phyloP scores from a whole-genome alignment of 2,113 vertebrate species.

The Sturnira hondurensis region DNA sequence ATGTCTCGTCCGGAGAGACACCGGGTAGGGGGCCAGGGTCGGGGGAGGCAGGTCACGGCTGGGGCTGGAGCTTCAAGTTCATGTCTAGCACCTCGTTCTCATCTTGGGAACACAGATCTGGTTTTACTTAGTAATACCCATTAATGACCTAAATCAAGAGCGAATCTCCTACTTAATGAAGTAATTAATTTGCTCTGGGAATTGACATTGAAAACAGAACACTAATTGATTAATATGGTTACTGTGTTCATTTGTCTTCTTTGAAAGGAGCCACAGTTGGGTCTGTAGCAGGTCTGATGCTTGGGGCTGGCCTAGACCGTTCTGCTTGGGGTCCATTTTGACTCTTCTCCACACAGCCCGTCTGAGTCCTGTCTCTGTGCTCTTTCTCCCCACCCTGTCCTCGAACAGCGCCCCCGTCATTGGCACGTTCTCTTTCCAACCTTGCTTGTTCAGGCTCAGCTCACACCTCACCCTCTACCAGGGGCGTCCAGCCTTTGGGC shows the following conservation, averaged over 20 bases:
- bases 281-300: background rate
- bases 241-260: slow-evolving; percentile 27
- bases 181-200: slow-evolving; percentile 55
- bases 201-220: slow-evolving; percentile 33
- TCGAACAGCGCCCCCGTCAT: background rate
- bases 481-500: too few relatives aligned
- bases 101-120: background rate
- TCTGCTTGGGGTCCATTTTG: background rate
- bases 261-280: background rate
- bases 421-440: background rate
- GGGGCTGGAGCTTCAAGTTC: background rate
- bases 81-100: background rate
- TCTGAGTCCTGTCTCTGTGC: background rate
- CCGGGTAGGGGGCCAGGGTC: too few relatives aligned
- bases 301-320: background rate
- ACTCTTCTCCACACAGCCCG: background rate
- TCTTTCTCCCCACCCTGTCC: too few relatives aligned
- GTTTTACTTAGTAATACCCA: slow-evolving; percentile 25
- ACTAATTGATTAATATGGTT: slow-evolving; percentile 51
- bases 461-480: too few relatives aligned
- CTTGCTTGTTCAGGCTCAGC: background rate
- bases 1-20: background rate
- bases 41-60: background rate
- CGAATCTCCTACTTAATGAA: slow-evolving; percentile 57
- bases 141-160: slow-evolving; percentile 42